phyloP scores from a whole-genome alignment of 2,888 invertebrate genomes.

The Eupelmus urozonus region DNA sequence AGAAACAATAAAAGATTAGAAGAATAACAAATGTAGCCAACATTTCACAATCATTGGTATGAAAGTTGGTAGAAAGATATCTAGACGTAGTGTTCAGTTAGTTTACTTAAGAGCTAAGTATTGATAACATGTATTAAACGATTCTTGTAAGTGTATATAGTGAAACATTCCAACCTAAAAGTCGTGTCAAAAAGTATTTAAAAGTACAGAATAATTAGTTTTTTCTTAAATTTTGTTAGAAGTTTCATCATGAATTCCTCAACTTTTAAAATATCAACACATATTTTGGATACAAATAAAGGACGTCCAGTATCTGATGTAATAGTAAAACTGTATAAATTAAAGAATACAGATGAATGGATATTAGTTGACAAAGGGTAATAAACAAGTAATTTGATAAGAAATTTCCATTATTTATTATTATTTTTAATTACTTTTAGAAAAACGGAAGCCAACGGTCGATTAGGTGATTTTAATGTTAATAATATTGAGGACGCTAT shows the following conservation, averaged over 20 bases:
- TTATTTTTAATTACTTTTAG: slow-evolving; percentile 61
- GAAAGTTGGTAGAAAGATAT: slow-evolving; percentile 15
- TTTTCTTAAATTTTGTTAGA: too few relatives aligned
- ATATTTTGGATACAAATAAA: slow-evolving; percentile 84
- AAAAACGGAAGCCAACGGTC: slow-evolving; percentile 82
- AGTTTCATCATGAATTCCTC: slow-evolving; percentile 42
- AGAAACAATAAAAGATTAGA: slow-evolving; percentile 1
- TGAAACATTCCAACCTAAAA: slow-evolving; percentile 46
- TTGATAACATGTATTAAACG: background rate
- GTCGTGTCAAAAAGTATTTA: background rate
- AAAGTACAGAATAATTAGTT: slow-evolving; percentile 10
- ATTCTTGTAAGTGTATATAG: slow-evolving; percentile 7
- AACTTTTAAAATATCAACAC: slow-evolving; percentile 81
- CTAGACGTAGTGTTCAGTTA: background rate
- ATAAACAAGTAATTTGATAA: slow-evolving; percentile 4
- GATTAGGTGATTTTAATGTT: slow-evolving; percentile 81
- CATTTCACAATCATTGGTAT: slow-evolving; percentile 15
- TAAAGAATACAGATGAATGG: slow-evolving; percentile 77
- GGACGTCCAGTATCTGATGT: slow-evolving; percentile 83
- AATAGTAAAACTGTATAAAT: slow-evolving; percentile 82
- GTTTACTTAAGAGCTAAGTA: background rate
- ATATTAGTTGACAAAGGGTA: slow-evolving; percentile 46
- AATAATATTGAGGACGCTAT: slow-evolving; percentile 78
- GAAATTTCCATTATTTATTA: background rate
- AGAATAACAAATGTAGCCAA: background rate